These are phyloP conservation scores for Druceiella hillmani DNA, from an alignment of 2,888 invertebrate genomes.

Conservation along the genomic window DNA sequence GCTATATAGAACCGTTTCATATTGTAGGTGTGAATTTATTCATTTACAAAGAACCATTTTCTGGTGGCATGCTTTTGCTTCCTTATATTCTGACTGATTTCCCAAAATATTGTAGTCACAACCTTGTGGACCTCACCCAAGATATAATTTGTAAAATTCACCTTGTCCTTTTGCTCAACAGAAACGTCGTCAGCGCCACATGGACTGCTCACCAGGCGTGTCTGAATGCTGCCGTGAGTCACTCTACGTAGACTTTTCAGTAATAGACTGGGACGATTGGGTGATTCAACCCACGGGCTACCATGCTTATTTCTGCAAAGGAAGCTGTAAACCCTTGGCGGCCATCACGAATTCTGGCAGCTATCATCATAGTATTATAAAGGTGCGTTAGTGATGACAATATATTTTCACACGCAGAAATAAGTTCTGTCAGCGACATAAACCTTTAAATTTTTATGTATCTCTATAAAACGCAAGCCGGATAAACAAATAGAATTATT, in stretches of 20 bases:
- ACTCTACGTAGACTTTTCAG: slow-evolving; percentile 75
- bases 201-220: slow-evolving; percentile 58
- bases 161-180: slow-evolving; percentile 24
- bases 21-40: no score
- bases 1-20: no score
- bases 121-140: no score
- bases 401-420: not conserved
- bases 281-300: slow-evolving; percentile 78
- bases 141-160: no score
- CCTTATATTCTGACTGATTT: no score
- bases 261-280: slow-evolving; percentile 87
- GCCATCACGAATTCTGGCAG: slow-evolving; percentile 55
- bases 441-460: slow-evolving; percentile 14
- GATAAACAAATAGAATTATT: no score
- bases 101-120: no score
- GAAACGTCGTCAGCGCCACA: slow-evolving; percentile 55
- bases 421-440: not conserved
- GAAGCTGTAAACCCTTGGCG: slow-evolving; percentile 69
- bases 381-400: slow-evolving; percentile 49
- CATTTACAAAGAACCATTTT: no score
- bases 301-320: slow-evolving; percentile 83
- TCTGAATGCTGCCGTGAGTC: slow-evolving; percentile 81
- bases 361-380: slow-evolving; percentile 68
- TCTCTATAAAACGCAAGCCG: no score
- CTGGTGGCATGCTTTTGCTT: no score